Evolutionary conservation across 2,888 invertebrate genomes (phyloP), one percentile per base, ranked within the genome.

Genomic region (Rugalucina vietnamica): DNA sequence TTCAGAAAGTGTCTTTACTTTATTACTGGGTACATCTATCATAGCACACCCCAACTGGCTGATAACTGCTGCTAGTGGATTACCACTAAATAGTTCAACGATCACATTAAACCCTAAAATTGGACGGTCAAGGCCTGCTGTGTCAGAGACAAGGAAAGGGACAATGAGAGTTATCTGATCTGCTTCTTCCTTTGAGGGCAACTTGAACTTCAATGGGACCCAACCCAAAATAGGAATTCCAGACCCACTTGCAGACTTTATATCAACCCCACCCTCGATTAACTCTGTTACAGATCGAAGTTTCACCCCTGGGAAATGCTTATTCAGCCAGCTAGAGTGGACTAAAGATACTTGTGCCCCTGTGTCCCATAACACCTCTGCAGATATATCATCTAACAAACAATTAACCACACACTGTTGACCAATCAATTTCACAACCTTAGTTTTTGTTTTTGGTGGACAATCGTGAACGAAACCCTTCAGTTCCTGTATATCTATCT

Each of bases 81-180:
- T 54, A 54, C 32, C 49, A 75, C 27, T 75, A n/a, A 54, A 54
- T 32, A 76, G 1, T 29, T 54, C 32, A 36, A 65, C 49, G n/a
- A 82, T 82, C 18, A 82, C 77, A 77, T 82, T 77, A 43, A 76
- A 82, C 24, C 81, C 81, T 12, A 82, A n/a, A 21, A 82, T 82
- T 1, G 81, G 81, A 3, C 39, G 32, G 1, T 29, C 37, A 29
- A 72, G 21, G 5, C 65, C 60, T 3, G 71, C 36, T n/a, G 32
- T 72, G 36, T 72, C 29, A 14, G 72, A 72, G 1, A 82, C 73
- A 57, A 81, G 71, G 37, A 81, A 81, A 39, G 71, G 81, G 12
- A 81, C 76, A 29, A 27, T 60, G 27, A 76, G 39, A 21, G 54
- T 24, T 1, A 36, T 27, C n/a, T 36, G 49, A 65, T 37, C 57